Evolutionary conservation across 37 sponge, comb jelly and placozoan genomes (phyloP), one percentile per base, ranked within the genome.

Genomic region (Amphimedon queenslandica): DNA sequence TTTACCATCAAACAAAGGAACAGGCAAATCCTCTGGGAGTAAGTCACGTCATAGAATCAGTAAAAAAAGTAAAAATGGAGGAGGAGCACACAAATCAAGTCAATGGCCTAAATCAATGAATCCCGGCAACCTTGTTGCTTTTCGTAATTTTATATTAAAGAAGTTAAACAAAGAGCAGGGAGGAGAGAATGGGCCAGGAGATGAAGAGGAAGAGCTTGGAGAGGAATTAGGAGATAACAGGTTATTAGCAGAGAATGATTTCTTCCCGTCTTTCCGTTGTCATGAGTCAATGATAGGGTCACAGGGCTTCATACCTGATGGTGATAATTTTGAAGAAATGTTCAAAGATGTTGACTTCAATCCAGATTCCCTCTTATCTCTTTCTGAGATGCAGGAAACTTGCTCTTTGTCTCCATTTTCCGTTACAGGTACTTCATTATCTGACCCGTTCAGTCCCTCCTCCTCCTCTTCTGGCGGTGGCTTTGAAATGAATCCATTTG

Each of bases 101-200:
- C 40, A n/a, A n/a, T 85, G 85, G 85, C 85, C 85, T 10, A 69
- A 76, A 13, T 85, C 85, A 0, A 85, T 85, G 80, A 85, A 74
- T 55, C 55, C 37, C 30, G 85, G 80, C 8, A 85, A 85, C 85
- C 69, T 85, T 0, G 56, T 85, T 61, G 85, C 85, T 23, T 85
- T 85, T 58, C 68, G 85, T 2, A 57, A 85, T 31, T 76, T 72
- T 47, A 85, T 85, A 24, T 66, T 85, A 31, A 85, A 73, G 69
- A 85, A 85, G 28, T 72, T 85, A 25, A 85, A 85, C 57, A 72
- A 72, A 39, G n/a, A n/a, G n/a, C n/a, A n/a, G n/a, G n/a, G n/a
- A n/a, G n/a, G n/a, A n/a, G n/a, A n/a, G n/a, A n/a, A n/a, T n/a
- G n/a, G n/a, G n/a, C n/a, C n/a, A n/a, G 79, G 80, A 11, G 69